Evolutionary conservation across 2,113 vertebrate genomes (phyloP).

Genomic region (Vireo altiloquus): DNA sequence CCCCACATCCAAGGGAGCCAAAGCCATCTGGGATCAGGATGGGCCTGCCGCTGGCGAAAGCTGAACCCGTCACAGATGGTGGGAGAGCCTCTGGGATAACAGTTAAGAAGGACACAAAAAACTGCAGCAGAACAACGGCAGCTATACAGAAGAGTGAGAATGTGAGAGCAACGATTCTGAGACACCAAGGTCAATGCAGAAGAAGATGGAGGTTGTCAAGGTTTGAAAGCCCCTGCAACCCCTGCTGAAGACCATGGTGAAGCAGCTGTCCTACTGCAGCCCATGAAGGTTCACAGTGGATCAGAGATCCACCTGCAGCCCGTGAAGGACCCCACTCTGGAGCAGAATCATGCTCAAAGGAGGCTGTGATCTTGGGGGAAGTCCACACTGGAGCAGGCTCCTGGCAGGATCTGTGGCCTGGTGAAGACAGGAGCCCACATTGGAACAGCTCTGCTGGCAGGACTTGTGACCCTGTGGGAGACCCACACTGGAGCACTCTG

Average conservation of each 20-base stretch:
- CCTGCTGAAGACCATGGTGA: rapidly evolving
- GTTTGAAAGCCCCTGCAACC: background rate
- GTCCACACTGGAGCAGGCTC: background rate
- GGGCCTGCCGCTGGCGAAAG: background rate
- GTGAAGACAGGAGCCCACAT: rapidly evolving
- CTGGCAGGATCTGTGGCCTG: background rate
- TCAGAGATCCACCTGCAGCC: background rate
- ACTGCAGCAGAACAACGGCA: background rate
- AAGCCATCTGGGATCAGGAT: background rate
- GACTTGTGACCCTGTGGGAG: background rate
- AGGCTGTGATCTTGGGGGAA: background rate
- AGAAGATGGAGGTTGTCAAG: background rate
- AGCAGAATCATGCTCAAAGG: background rate
- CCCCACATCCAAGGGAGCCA: background rate
- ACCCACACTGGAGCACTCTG: background rate
- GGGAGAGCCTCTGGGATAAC: background rate
- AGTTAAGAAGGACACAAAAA: background rate
- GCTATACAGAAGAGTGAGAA: background rate
- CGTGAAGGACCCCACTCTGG: background rate
- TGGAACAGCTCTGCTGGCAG: background rate
- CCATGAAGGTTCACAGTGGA: background rate
- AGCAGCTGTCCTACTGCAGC: background rate
- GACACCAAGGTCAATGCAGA: background rate
- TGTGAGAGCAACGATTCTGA: background rate
- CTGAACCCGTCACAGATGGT: background rate